These are phyloP conservation scores for Perognathus longimembris DNA, from an alignment of 2,113 vertebrate species.

Conservation along the genomic window DNA sequence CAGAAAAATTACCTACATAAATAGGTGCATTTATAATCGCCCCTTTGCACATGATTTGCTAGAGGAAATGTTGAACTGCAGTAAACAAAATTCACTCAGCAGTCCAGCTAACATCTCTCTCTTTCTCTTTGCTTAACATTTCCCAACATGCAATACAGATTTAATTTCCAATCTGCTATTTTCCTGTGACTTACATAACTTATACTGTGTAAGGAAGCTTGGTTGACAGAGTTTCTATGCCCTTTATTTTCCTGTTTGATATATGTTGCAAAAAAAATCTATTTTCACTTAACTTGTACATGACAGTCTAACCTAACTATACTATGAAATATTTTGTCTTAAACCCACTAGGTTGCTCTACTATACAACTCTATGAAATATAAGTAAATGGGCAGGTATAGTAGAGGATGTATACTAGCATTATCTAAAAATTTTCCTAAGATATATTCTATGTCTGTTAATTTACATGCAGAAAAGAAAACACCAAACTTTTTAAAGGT, in stretches of 20 bases:
- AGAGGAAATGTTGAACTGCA: conserved; percentile 66
- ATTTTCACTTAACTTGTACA: conserved; percentile 48
- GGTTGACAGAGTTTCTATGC: conserved; percentile 20
- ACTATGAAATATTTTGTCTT: conserved; percentile 19
- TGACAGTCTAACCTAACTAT: conserved; percentile 12
- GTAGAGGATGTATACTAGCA: background rate
- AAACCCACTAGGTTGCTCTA: conserved; percentile 18
- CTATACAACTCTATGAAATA: conserved; percentile 5
- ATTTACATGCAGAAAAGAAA: conserved; percentile 37
- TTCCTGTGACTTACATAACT: conserved; percentile 13
- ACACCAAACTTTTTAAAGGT: conserved; percentile 19
- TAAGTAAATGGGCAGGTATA: background rate
- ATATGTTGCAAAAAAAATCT: background rate
- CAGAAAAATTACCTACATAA: conserved; percentile 64
- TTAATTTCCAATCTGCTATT: conserved; percentile 53
- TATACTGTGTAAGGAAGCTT: background rate
- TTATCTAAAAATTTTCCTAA: conserved; percentile 54
- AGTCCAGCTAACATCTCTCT: conserved; percentile 43
- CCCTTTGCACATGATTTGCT: conserved; percentile 49
- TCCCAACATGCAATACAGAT: conserved; percentile 46
- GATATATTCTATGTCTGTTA: conserved; percentile 8
- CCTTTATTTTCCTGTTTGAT: conserved; percentile 55
- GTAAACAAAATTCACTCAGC: conserved; percentile 63
- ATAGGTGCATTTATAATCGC: conserved; percentile 57
- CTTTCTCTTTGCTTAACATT: background rate